Conservation (phyloP, 2,797 vertebrate species). For the Tangara arthus region DNA sequence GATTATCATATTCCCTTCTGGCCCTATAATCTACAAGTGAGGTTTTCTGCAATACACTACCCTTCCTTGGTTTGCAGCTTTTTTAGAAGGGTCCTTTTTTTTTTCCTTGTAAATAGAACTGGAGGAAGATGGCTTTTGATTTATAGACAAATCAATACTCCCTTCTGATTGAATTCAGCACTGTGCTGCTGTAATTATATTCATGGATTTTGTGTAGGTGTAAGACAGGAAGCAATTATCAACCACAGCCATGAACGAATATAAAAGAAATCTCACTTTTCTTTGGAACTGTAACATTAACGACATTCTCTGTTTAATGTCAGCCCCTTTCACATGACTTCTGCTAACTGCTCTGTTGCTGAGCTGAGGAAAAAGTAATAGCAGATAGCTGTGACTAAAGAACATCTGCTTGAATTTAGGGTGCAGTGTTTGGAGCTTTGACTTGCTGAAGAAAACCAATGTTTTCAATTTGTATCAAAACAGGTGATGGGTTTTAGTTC, state of each 20-base stretch:
- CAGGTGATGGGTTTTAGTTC: neutral
- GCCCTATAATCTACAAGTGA: neutral
- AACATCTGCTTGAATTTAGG: neutral
- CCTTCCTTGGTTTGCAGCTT: neutral
- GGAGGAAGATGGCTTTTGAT: conserved; percentile 39
- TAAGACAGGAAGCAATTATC: conserved; percentile 73
- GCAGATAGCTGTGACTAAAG: neutral
- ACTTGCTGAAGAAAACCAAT: neutral
- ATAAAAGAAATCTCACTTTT: conserved; percentile 59
- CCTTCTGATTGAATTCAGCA: conserved; percentile 53
- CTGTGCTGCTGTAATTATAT: conserved; percentile 60
- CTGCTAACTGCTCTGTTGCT: conserved; percentile 23
- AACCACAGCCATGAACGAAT: conserved; percentile 9
- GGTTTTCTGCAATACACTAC: neutral
- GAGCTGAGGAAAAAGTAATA: neutral
- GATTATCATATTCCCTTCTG: neutral
- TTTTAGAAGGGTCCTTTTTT: neutral
- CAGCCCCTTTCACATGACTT: conserved; percentile 32
- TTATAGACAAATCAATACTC: conserved; percentile 64
- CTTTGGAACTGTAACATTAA: conserved; percentile 39
- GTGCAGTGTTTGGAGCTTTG: neutral
- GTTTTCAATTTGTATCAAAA: neutral
- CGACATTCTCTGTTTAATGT: conserved; percentile 6
- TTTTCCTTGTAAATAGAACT: conserved; percentile 9
- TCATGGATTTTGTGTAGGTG: conserved; percentile 73